phyloP scores from a whole-genome alignment of 2,113 vertebrate genomes.

The Eclectus roratus region DNA sequence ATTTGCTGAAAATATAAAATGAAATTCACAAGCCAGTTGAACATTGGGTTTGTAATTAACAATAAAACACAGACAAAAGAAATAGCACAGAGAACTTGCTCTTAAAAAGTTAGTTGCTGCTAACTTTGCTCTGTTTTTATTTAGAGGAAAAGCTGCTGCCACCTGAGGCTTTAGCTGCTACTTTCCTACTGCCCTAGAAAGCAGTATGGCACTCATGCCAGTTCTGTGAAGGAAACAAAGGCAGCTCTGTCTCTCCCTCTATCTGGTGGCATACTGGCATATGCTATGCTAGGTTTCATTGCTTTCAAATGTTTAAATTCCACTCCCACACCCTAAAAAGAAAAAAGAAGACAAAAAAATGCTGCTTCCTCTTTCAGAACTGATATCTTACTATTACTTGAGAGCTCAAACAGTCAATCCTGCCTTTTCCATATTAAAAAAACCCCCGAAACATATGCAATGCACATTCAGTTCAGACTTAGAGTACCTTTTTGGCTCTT shows the following conservation, averaged over 20 bases:
- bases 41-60: background rate
- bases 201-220: background rate
- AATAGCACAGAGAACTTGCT: background rate
- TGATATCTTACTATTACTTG: background rate
- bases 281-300: background rate
- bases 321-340: background rate
- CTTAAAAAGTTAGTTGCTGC: background rate
- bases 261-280: background rate
- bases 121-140: background rate
- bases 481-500: background rate
- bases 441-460: background rate
- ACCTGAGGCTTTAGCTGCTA: conserved; percentile 28
- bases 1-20: background rate
- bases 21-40: background rate
- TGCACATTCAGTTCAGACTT: background rate
- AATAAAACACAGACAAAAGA: background rate
- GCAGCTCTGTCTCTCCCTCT: background rate
- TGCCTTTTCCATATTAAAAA: background rate
- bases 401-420: background rate
- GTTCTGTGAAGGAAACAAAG: background rate
- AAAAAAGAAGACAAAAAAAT: background rate
- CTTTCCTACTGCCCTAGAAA: background rate
- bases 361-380: background rate
- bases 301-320: background rate
- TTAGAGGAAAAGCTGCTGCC: conserved; percentile 55